Base-by-base conservation (phyloP, 2,113 vertebrate genomes). In the Illadopsis cleaveri region DNA sequence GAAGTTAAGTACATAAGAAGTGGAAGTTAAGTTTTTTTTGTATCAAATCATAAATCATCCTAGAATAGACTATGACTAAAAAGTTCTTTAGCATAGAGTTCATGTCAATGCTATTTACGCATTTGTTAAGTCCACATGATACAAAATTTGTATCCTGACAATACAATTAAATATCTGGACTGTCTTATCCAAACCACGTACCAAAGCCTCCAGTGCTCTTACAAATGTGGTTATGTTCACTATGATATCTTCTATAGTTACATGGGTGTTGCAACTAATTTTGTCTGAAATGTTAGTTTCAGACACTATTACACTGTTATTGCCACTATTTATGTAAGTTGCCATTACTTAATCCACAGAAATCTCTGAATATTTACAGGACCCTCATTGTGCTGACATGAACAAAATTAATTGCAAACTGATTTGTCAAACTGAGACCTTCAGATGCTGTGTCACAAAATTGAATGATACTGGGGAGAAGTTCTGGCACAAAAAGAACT, bases 51-150 rank as follows among this genome's bases (percentile, higher is more conserved):
- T 65, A 47, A 48, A 40, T 12, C 25, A 68, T 50, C 38, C 17
- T 22, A 24, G 22, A n/a, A 16, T n/a, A 28, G 4, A 28, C 5
- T 30, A 35, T 23, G 11, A 61, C 35, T 78, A 18, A 60, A 44
- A 35, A 5, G 8, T 42, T 69, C 27, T 54, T 60, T 37, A 35
- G 5, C 2, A 0, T 4, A 48, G 28, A 66, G 18, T 37, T 77
- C 16, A 31, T 47, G 7, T n/a, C 44, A 80, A 30, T 51, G 23
- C 2, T n/a, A 73, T 7, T 61, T 47, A 53, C 6, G 12, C 2
- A 17, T 45, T 51, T 11, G 5, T 33, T 57, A 66, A 65, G 5
- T 53, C 6, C 15, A n/a, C 0, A 0, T 15, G 2, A 25, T 23
- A 38, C 0, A 0, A 7, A 42, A 37, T 51, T 86, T 86, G 3